Conservation (phyloP, 2,797 vertebrate species). For the Leptatherina wallacei region DNA sequence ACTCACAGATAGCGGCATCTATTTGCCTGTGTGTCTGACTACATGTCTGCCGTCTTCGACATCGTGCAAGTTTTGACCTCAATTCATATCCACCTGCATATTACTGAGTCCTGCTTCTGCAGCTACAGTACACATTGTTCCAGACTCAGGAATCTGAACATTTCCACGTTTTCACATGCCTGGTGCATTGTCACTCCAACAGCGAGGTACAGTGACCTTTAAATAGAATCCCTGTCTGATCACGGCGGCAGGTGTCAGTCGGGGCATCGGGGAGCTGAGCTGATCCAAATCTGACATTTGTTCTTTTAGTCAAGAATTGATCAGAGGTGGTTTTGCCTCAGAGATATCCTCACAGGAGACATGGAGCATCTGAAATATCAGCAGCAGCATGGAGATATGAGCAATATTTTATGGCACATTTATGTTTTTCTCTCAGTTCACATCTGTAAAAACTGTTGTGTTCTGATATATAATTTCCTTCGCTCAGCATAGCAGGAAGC, state of each 20-base stretch:
- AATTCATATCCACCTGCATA: constrained; percentile 64
- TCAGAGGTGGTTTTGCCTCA: constrained; percentile 57
- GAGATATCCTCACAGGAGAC: constrained; percentile 56
- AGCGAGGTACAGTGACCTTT: constrained; percentile 73
- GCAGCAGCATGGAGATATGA: constrained; percentile 22
- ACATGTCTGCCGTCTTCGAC: constrained; percentile 48
- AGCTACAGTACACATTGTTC: constrained; percentile 64
- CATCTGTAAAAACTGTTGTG: constrained; percentile 3
- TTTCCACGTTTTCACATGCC: constrained; percentile 40
- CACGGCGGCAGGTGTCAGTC: constrained; percentile 58
- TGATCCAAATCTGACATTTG: constrained; percentile 79
- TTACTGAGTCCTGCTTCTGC: constrained; percentile 45
- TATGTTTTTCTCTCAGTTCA: constrained; percentile 8
- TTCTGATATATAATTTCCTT: neutral
- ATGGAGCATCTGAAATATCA: constrained; percentile 52
- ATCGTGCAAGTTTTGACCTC: constrained; percentile 73
- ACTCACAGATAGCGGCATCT: constrained; percentile 63
- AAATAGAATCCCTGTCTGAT: constrained; percentile 73
- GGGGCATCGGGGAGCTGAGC: constrained; percentile 54
- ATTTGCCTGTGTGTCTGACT: constrained; percentile 62
- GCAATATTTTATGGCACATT: constrained; percentile 18
- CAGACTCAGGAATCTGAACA: constrained; percentile 50
- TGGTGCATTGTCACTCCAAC: constrained; percentile 72
- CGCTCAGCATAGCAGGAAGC: neutral
- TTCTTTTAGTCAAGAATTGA: constrained; percentile 75